These are phyloP conservation scores for Kryphioiulus occultus DNA, from an alignment of 2,888 invertebrate species.

Conservation along the genomic window DNA sequence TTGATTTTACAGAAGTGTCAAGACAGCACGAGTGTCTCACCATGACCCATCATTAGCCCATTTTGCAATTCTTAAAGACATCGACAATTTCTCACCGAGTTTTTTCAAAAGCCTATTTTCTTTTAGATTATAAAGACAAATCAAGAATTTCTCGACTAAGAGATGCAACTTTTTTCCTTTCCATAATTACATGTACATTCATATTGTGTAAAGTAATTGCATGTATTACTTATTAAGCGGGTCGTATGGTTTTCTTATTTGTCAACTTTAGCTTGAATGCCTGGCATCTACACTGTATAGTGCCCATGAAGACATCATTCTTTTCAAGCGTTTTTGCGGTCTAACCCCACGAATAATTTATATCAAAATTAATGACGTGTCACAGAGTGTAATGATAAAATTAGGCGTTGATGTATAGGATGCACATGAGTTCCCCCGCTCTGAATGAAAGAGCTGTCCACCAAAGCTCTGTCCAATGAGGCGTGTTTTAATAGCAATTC, in stretches of 20 bases:
- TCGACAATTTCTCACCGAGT: too few relatives aligned
- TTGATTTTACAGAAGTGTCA: too few relatives aligned
- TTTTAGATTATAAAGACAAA: too few relatives aligned
- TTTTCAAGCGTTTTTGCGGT: background rate
- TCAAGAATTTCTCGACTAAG: too few relatives aligned
- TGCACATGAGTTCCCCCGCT: background rate
- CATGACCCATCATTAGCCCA: too few relatives aligned
- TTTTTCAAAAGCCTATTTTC: too few relatives aligned
- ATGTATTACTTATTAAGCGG: background rate
- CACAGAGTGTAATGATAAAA: background rate
- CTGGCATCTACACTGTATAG: background rate
- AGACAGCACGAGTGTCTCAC: too few relatives aligned
- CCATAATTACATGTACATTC: background rate
- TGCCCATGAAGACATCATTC: background rate
- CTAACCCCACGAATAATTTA: background rate
- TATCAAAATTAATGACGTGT: background rate
- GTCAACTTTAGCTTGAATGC: background rate
- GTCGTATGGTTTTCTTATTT: background rate
- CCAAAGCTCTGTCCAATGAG: background rate
- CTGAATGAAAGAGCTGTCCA: background rate
- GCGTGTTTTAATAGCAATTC: background rate
- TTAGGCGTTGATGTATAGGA: slow-evolving; percentile 11
- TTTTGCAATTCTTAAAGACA: too few relatives aligned
- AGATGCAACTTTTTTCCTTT: background rate
- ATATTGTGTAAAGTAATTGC: background rate